Conservation (phyloP, 2,797 vertebrate genomes). For the Chiloscyllium punctatum region DNA sequence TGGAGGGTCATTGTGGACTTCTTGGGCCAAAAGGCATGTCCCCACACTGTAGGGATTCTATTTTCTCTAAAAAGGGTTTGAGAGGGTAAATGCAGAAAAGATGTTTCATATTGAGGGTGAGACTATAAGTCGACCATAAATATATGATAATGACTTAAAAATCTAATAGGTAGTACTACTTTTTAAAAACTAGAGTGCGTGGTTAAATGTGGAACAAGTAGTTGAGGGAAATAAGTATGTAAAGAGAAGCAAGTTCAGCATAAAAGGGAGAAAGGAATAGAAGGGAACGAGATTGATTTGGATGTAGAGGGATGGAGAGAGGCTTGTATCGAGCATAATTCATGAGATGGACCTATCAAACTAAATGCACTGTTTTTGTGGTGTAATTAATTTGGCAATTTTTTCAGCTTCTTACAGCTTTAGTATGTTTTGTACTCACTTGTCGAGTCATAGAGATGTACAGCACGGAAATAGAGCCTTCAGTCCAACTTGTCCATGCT, state of each 20-base stretch:
- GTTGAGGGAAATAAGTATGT: background rate
- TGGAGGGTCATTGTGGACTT: no score
- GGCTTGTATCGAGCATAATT: background rate
- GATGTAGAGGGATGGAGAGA: background rate
- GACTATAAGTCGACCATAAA: background rate
- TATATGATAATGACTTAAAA: background rate
- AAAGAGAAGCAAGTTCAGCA: background rate
- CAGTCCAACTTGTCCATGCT: no score
- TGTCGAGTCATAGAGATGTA: background rate
- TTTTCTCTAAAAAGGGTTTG: background rate
- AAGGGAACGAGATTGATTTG: background rate
- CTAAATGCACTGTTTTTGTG: background rate
- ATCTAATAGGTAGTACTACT: background rate
- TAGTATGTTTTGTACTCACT: background rate
- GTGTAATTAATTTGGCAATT: background rate
- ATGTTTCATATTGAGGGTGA: background rate
- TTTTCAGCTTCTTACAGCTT: background rate
- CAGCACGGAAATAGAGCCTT: no score
- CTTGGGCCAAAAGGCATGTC: no score
- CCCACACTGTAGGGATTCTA: no score
- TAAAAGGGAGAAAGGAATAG: background rate
- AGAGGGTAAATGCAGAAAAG: background rate
- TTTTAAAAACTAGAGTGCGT: background rate
- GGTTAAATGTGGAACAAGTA: background rate
- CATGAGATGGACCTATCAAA: background rate